A percentile compares a stretch with the other conserved stretches of the same genome.
phyloP scores from a whole-genome alignment of 2,888 invertebrate species.

The Lamellibrachia columna region DNA sequence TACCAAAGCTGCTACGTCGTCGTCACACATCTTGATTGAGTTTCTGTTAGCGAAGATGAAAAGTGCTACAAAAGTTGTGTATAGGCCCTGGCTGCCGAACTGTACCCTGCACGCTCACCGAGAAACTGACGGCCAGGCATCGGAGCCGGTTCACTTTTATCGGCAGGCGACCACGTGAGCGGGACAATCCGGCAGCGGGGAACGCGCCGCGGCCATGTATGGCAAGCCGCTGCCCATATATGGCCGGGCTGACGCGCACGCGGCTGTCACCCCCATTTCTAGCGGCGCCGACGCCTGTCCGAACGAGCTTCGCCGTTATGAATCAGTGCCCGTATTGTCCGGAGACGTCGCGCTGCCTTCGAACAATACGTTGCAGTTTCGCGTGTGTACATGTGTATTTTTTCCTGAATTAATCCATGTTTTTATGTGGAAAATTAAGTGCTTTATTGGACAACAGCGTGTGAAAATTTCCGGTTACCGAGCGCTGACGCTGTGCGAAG shows the following conservation, averaged over 20 bases:
- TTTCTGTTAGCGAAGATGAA: constrained; percentile 12
- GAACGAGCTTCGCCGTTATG: constrained; percentile 16
- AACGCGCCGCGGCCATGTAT: background rate
- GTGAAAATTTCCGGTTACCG: background rate
- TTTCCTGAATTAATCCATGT: background rate
- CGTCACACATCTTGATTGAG: constrained; percentile 24
- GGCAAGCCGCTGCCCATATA: constrained; percentile 11
- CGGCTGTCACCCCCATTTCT: constrained; percentile 16
- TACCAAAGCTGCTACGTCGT: constrained; percentile 70
- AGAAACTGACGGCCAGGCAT: background rate
- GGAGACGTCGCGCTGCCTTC: background rate
- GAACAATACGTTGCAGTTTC: background rate
- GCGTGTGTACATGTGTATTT: background rate
- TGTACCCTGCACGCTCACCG: constrained; percentile 3
- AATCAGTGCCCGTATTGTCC: constrained; percentile 12
- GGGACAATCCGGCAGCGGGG: background rate
- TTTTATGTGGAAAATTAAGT: background rate
- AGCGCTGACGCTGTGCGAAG: no score
- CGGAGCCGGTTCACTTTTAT: background rate
- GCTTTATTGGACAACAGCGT: background rate
- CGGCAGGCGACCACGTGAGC: background rate
- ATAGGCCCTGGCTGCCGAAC: background rate
- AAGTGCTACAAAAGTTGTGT: background rate
- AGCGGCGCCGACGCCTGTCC: background rate
- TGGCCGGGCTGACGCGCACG: background rate